Percentiles rank a stretch among this genome's conserved stretches.
Evolutionary conservation across 1,140 invertebrate genomes (phyloP).

Genomic region (Drosophila bifasciata): DNA sequence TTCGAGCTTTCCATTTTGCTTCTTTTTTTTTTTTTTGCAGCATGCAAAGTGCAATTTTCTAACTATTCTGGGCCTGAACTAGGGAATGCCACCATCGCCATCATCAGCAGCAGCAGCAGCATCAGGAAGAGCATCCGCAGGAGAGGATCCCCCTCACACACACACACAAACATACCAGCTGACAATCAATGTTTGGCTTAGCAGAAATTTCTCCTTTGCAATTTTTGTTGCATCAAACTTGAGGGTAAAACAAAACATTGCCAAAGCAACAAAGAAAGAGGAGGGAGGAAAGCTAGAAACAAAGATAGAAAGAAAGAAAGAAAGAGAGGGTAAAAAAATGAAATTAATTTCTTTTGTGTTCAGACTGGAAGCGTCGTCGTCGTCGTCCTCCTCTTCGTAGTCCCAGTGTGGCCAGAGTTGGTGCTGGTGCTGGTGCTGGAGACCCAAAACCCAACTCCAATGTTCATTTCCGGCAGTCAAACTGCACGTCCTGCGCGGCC

Average conservation of each 20-base stretch:
- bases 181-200: slow-evolving; percentile 82
- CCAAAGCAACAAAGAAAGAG: slow-evolving; percentile 53
- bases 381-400: slow-evolving; percentile 45
- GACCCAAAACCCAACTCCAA: slow-evolving; percentile 54
- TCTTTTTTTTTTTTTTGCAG: slow-evolving; percentile 18
- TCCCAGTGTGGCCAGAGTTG: slow-evolving; percentile 15
- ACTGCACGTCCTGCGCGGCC: slow-evolving; percentile 69
- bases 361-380: slow-evolving; percentile 35
- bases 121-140: not conserved
- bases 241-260: slow-evolving; percentile 73
- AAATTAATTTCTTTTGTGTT: slow-evolving; percentile 82
- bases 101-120: slow-evolving; percentile 41
- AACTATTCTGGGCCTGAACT: slow-evolving; percentile 46
- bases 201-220: slow-evolving; percentile 62
- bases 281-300: slow-evolving; percentile 17
- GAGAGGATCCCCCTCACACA: slow-evolving; percentile 18
- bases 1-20: slow-evolving; percentile 15
- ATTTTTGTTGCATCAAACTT: slow-evolving; percentile 50
- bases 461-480: slow-evolving; percentile 82
- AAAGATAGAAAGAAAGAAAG: slow-evolving; percentile 34
- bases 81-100: slow-evolving; percentile 42
- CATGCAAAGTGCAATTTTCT: slow-evolving; percentile 49
- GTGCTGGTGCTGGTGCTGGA: not conserved
- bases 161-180: slow-evolving; percentile 42
- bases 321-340: slow-evolving; percentile 62